These are phyloP conservation scores for Harpagoxenus sublaevis DNA, from an alignment of 2,888 invertebrate genomes.

Conservation along the genomic window DNA sequence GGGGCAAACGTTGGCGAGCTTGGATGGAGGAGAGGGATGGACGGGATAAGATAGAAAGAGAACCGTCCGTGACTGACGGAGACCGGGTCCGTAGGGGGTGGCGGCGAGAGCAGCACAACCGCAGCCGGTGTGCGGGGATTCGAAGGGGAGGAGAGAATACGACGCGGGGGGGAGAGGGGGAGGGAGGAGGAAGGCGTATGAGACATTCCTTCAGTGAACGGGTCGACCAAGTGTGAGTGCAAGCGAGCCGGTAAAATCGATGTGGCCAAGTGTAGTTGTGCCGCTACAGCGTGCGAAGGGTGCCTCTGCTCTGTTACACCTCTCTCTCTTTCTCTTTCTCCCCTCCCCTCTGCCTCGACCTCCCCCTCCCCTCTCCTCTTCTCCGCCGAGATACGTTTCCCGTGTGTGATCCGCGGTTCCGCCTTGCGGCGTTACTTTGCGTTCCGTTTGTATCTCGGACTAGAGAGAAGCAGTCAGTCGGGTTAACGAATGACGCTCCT, in stretches of 20 bases:
- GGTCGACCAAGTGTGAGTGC: conserved; percentile 78
- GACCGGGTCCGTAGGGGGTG: conserved; percentile 67
- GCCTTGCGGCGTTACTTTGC: conserved; percentile 67
- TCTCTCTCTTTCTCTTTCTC: conserved; percentile 48
- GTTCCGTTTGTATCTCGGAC: conserved; percentile 35
- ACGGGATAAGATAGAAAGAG: conserved; percentile 69
- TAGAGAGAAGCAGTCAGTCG: not conserved
- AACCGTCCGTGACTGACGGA: conserved; percentile 66
- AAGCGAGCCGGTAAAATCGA: conserved; percentile 85
- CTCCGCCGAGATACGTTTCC: conserved; percentile 57
- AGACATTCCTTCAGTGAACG: conserved; percentile 83
- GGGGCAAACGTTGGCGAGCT: conserved; percentile 73
- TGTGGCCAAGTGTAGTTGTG: conserved; percentile 84
- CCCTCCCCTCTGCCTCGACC: not conserved
- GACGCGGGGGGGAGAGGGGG: conserved; percentile 65
- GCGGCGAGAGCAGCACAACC: conserved; percentile 39
- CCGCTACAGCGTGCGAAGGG: conserved; percentile 76
- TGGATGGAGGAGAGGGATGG: conserved; percentile 67
- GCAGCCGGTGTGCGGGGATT: conserved; percentile 45
- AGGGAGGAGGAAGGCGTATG: conserved; percentile 75
- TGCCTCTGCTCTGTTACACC: conserved; percentile 70
- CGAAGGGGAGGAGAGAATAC: conserved; percentile 48
- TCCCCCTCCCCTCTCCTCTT: not conserved
- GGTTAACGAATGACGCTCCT: conserved; percentile 9
- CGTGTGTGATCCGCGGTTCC: conserved; percentile 70